Percentiles rank a stretch among this genome's conserved stretches.
Evolutionary conservation across 2,888 invertebrate species (phyloP).

Genomic region (Eupithecia tripunctaria): DNA sequence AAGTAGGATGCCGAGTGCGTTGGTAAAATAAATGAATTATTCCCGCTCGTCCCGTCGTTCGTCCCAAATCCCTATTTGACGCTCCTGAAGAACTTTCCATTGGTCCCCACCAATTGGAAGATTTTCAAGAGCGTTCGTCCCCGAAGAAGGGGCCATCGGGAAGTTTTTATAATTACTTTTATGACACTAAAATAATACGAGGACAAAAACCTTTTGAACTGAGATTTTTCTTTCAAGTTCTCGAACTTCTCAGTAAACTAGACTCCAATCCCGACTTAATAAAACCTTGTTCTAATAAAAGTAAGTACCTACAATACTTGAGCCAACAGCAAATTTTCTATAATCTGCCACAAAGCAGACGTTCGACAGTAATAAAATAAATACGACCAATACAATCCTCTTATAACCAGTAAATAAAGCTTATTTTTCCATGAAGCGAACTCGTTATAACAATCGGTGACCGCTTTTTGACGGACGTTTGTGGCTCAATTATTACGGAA

Average conservation of each 20-base stretch:
- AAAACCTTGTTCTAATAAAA: background rate
- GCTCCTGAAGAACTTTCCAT: too few species aligned
- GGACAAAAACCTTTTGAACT: too few species aligned
- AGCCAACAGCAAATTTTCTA: background rate
- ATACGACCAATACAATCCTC: background rate
- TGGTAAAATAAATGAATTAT: too few species aligned
- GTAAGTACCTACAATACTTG: background rate
- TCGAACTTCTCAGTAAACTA: background rate
- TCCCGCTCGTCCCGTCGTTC: too few species aligned
- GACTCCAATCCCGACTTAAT: background rate
- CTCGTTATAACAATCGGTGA: background rate
- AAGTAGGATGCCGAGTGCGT: too few species aligned
- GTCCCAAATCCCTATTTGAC: too few species aligned
- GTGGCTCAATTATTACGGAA: background rate
- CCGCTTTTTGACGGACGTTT: background rate
- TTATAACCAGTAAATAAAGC: background rate
- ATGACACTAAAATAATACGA: too few species aligned
- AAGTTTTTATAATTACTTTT: too few species aligned
- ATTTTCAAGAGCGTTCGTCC: too few species aligned
- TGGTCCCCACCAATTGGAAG: too few species aligned
- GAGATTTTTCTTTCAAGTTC: background rate
- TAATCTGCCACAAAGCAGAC: background rate
- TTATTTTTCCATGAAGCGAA: background rate
- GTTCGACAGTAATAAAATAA: constrained; percentile 1
- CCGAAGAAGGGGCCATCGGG: too few species aligned